Base-by-base conservation (phyloP, 2,888 invertebrate genomes). In the Sinodicranocentrus sp. region DNA sequence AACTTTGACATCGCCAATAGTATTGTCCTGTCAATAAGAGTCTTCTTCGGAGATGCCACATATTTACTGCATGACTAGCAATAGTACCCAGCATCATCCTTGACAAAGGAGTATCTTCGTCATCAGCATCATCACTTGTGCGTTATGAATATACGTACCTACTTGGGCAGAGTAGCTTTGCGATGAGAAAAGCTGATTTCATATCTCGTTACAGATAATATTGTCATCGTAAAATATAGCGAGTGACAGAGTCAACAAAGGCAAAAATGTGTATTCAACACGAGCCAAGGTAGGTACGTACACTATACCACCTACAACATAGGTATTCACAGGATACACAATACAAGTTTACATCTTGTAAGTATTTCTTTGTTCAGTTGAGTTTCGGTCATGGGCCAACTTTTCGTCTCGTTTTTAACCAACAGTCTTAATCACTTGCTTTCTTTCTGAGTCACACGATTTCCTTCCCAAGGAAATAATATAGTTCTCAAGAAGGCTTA, bases 1-100 rank as follows among this genome's bases (percentile, higher is more conserved):
- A 88, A 86, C 85, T 87, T 88, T 88, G 88, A 88, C 88, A 87
- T 88, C 85, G 65, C 28, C 59, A 73, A 39, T 75, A 70, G 85
- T 87, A 88, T 88, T 88, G 88, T 88, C 85, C 87, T 88, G 88
- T 88, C 88, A 88, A 77, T 84, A 61, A 59, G 86, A 86, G 65
- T 79, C 43, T 61, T 76, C 28, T 83, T 85, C 84, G 57, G 25
- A 43, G 88, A 88, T 85, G 86, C 86, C 84, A 88, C 85, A 87
- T 87, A 85, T 87, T 85, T 84, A 80, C 77, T 84, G 65, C 57
- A 52, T 80, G 54, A 68, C 67, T 33, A 61, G 28, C 26, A 70
- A 59, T 39, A 15, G 59, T 67, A 79, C 25, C 39, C 79, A 63
- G 63, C 71, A 54, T 71, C 52, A 65, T 71, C 63, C 63, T 54